Evolutionary conservation across 2,113 vertebrate genomes (phyloP).

Genomic region (Boleophthalmus pectinirostris): DNA sequence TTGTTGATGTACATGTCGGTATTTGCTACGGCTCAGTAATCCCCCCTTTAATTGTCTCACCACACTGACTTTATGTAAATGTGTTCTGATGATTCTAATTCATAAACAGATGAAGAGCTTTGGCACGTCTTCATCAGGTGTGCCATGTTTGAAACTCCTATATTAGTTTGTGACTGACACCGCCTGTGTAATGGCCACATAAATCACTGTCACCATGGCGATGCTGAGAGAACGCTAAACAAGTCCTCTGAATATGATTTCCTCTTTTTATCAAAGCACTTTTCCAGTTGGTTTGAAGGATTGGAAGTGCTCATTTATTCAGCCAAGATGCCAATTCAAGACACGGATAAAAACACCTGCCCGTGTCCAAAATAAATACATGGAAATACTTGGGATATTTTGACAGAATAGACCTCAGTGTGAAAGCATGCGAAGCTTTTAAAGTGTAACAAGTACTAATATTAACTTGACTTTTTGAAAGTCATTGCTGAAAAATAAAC

Average conservation of each 20-base stretch:
- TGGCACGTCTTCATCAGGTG: slow-evolving; percentile 3
- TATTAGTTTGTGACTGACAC: background rate
- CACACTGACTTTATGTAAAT: background rate
- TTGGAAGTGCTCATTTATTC: background rate
- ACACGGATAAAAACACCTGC: background rate
- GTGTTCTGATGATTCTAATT: background rate
- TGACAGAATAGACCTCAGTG: background rate
- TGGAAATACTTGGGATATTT: background rate
- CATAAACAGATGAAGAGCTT: background rate
- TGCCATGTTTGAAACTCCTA: background rate
- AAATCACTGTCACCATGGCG: background rate
- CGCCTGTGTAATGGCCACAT: background rate
- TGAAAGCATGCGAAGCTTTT: background rate
- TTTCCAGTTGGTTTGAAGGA: background rate
- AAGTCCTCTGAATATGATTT: background rate
- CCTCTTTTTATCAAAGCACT: background rate
- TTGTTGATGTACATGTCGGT: no score
- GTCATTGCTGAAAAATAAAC: background rate
- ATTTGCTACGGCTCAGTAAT: no score
- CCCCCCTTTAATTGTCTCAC: background rate
- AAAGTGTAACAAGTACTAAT: background rate
- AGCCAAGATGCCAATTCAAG: background rate
- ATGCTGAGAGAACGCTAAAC: background rate
- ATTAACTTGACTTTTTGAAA: background rate
- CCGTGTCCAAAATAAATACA: background rate